These are phyloP conservation scores for Murina feae DNA, from an alignment of 2,113 vertebrate species.

Conservation along the genomic window DNA sequence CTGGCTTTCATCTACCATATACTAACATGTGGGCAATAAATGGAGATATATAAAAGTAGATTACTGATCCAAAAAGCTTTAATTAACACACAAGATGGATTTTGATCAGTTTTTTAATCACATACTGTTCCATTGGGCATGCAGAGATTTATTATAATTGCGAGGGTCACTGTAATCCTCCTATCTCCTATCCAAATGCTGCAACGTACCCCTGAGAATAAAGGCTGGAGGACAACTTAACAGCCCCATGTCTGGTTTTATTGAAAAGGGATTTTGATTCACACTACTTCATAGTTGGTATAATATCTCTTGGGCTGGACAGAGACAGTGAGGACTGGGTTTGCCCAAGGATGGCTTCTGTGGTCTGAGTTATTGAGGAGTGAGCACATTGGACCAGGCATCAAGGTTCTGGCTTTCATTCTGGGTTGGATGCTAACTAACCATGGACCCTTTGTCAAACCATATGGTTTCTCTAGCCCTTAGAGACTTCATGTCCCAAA, in stretches of 20 bases:
- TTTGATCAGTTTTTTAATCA: not conserved
- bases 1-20: not conserved
- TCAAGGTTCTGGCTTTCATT: not conserved
- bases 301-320: not conserved
- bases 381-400: accelerated
- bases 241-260: not conserved
- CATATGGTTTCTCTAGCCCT: not conserved
- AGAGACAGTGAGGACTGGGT: not conserved
- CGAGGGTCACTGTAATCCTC: not conserved
- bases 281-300: not conserved
- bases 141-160: not conserved
- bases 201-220: not conserved
- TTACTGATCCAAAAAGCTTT: not conserved
- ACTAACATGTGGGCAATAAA: not conserved
- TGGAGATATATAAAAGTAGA: not conserved
- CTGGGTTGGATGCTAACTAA: not conserved
- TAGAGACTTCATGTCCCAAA: not conserved
- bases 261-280: not conserved
- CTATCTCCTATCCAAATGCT: not conserved
- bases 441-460: not conserved
- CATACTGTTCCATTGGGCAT: not conserved
- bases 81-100: not conserved
- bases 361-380: not conserved
- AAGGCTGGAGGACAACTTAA: not conserved
- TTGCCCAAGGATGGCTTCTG: not conserved